Evolutionary conservation across 2,113 vertebrate genomes (phyloP), one percentile per base, ranked within the genome.

Genomic region (Globicephala melas): DNA sequence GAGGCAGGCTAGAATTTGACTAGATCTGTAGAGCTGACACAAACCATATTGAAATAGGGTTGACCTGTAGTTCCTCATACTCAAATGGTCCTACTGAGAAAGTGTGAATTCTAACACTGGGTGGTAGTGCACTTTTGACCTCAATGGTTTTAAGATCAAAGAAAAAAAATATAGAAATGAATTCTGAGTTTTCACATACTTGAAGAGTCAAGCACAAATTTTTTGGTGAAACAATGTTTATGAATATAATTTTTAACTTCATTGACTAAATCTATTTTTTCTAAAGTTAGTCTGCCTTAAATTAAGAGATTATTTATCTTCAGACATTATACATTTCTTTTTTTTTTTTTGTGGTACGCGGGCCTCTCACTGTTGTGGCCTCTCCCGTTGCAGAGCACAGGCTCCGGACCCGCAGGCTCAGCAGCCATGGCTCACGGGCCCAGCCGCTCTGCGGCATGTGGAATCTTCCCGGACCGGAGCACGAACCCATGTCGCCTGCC

Each of bases 51-150:
- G 41, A 96, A 97, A 92, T 89, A 68, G 14, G 5, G 25, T 91
- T 95, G 58, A 86, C 28, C 12, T 97, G 33, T 25, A 93, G 2
- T 47, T 93, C 1, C 3, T 4, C 14, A 41, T 76, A 92, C 71
- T 98, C 28, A 92, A 68, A 97, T 76, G 93, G 86, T 96, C 77
- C 47, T 84, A 8, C 2, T 94, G 77, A 90, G 2, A 38, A 86
- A 77, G 33, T 41, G 77, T 80, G 20, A 96, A 79, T 68, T 85
- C 90, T 58, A 53, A 70, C 2, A 1, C 1, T 55, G 41, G 10
- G 0, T 62, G 91, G 63, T 50, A 23, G 91, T 44, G 41, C 0
- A 33, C 25, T 67, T 95, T 97, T 96, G 88, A 8, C 73, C 21
- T 38, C 3, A 63, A 53, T 14, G 5, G 3, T 86, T 96, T 88